Evolutionary conservation across 2,888 invertebrate species (phyloP), one percentile per base, ranked within the genome.

Genomic region (Agonum fuliginosum): DNA sequence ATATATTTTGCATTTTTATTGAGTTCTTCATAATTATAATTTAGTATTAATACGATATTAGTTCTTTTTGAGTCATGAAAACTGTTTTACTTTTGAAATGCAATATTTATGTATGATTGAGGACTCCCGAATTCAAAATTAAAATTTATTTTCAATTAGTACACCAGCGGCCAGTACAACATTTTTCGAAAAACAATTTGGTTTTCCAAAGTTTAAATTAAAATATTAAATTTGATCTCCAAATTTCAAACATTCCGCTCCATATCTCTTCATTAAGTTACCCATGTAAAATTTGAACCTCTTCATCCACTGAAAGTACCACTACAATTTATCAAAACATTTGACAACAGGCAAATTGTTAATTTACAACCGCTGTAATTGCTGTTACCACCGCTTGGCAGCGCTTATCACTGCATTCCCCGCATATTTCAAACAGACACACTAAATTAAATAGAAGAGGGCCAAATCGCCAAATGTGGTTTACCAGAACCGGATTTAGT

Each of bases 291-390:
- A 37, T 37, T 37, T 12, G n/a, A 37, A 1, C 2, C 10, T 24
- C 22, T 54, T 54, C 54, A 54, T 54, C 22, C 2, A 22, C n/a
- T 12, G 37, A 37, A 37, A 37, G n/a, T 37, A 37, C 37, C 37
- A 37, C 37, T 37, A 37, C 24, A 24, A 54, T 54, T 54, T 54
- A 54, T 54, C 54, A 54, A 54, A 54, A 20, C 12, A 54, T 5
- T 54, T 54, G 54, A 54, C 54, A 54, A 12, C 24, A 8, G 12
- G n/a, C 22, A 54, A 20, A 54, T 54, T 54, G 24, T 54, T 51
- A 24, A 51, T 54, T 54, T 54, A 27, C 24, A 54, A 54, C 37
- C 37, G 37, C 12, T 37, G 37, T 37, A 37, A 37, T 37, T 37
- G 37, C 37, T 37, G 37, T 37, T 37, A 10, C 12, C 37, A 12